A percentile compares a stretch with the other conserved stretches of the same genome.
These are phyloP conservation scores for Phalera bucephala DNA, from an alignment of 2,888 invertebrate species.

Conservation along the genomic window DNA sequence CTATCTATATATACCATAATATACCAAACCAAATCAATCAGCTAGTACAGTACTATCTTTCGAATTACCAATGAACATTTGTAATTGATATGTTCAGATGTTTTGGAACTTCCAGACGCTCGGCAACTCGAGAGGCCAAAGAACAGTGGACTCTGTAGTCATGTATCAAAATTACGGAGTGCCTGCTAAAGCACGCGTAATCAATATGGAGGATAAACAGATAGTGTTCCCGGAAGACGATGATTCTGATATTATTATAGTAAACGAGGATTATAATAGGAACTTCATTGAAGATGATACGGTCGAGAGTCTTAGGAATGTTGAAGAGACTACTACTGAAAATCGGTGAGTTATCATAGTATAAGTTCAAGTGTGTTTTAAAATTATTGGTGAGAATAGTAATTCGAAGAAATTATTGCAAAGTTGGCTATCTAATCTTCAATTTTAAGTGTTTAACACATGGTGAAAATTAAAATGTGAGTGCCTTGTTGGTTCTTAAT, in stretches of 20 bases:
- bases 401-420: too few species aligned
- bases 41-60: too few species aligned
- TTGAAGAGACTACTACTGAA: conserved; percentile 45
- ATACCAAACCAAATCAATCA: too few species aligned
- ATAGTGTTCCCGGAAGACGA: conserved; percentile 70
- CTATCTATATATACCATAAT: too few species aligned
- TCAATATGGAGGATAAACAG: conserved; percentile 67
- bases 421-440: too few species aligned
- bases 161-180: conserved; percentile 70
- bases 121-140: conserved; percentile 87
- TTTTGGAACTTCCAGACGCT: conserved; percentile 92
- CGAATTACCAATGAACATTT: too few species aligned
- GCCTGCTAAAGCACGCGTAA: conserved; percentile 52
- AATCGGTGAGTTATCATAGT: conserved; percentile 43
- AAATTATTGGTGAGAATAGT: too few species aligned
- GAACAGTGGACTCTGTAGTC: conserved; percentile 79
- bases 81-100: conserved; percentile 86
- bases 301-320: conserved; percentile 40
- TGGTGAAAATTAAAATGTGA: too few species aligned
- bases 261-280: conserved; percentile 66
- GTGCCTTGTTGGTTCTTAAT: too few species aligned
- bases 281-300: conserved; percentile 50
- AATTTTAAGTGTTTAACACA: too few species aligned
- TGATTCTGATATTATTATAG: conserved; percentile 72
- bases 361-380: too few species aligned